Evolutionary conservation across 2,888 invertebrate genomes (phyloP), one percentile per base, ranked within the genome.

Genomic region (Druceiella hillmani): DNA sequence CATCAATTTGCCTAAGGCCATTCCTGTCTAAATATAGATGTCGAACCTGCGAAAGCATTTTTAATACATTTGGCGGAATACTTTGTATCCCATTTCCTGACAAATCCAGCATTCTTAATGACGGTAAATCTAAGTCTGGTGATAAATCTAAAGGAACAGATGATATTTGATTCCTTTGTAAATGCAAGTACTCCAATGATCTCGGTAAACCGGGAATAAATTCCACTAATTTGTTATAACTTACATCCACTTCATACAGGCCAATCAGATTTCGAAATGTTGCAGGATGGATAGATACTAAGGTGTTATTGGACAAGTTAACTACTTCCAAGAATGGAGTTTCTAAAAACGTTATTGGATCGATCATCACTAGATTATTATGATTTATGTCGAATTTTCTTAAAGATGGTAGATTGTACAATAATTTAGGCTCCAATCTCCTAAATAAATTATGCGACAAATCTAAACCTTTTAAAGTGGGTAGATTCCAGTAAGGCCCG

Each of bases 401-500:
- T 31, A 90, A 59, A 1, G 82, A 83, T 11, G 87, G 88, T 33
- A 88, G 59, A 47, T 87, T 87, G 6, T 76, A 76, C 22, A 89
- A 58, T n/a, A 88, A 61, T 37, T 79, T 75, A 1, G 83, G 78
- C 52, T 86, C 84, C 11, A 91, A 58, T 12, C 78, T 74, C 42
- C 79, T 75, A 49, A 87, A 82, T 44, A 78, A 79, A 55, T 91
- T 91, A 40, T 75, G 72, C 0, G 88, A 83, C 22, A 91, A 63
- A 64, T 91, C 90, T 38, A 92, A 62, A 1, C 90, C 90, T 68
- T 89, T 90, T 3, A 90, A 64, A 4, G 83, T 81, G 0, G 89
- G 89, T 28, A 90, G 65, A 64, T 89, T 85, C 88, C 89, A 90
- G 54, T 85, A 81, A 0, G 89, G 88, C 32, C 80, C 76, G 44